These are phyloP conservation scores for Corydoras sp. DNA, from an alignment of 2,113 vertebrate genomes.

Conservation along the genomic window DNA sequence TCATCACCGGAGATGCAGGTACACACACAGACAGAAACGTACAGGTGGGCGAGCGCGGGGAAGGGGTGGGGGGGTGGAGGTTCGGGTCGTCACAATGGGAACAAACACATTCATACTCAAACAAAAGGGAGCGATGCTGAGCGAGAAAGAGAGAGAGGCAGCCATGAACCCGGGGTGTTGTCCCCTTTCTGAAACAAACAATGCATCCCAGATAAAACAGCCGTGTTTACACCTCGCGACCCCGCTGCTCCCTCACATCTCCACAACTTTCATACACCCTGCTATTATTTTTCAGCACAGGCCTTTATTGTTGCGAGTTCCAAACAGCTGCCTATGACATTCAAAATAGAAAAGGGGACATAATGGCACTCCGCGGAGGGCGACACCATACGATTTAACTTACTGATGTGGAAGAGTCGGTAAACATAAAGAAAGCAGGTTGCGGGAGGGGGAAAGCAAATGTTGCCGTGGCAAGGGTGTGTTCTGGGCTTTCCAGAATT, in stretches of 20 bases:
- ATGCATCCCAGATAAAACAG: constrained; percentile 28
- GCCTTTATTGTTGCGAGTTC: neutral
- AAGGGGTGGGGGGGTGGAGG: too few species aligned
- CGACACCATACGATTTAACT: neutral
- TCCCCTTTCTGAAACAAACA: constrained; percentile 38
- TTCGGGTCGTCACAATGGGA: constrained; percentile 14
- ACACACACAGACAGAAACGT: constrained; percentile 25
- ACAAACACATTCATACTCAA: constrained; percentile 12
- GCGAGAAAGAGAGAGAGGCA: neutral
- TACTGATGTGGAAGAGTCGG: neutral
- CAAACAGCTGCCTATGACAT: constrained; percentile 5
- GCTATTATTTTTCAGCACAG: constrained; percentile 5
- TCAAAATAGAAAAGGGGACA: constrained; percentile 1
- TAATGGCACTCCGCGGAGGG: neutral
- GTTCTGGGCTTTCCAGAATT: too few species aligned
- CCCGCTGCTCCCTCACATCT: constrained; percentile 4
- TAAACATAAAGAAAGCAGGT: neutral
- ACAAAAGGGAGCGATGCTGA: constrained; percentile 35
- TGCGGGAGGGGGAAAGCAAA: too few species aligned
- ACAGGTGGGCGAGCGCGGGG: constrained; percentile 18
- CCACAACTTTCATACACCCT: constrained; percentile 5
- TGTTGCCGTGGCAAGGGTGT: neutral
- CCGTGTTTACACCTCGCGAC: constrained; percentile 20
- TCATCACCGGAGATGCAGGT: constrained; percentile 25
- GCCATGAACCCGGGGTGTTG: neutral